Base-by-base conservation (phyloP, 2,113 vertebrate species). In the Cyprinus carpio region DNA sequence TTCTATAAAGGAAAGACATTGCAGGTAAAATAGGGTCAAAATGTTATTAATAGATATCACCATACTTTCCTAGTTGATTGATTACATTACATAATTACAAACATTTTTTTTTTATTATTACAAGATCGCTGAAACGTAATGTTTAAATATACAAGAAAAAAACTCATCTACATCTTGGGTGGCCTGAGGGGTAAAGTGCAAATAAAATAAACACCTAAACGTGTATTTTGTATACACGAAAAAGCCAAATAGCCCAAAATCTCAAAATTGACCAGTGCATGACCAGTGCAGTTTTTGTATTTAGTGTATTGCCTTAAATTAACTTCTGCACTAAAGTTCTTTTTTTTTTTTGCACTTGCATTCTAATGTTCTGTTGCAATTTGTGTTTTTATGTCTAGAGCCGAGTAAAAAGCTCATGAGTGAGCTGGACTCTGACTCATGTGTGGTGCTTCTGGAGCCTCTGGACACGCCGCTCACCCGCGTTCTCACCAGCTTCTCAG, bases 391-490 rank as follows among this genome's bases (percentile, higher is more conserved):
- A 54, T 62, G 80, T 91, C 23, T 91, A 99, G 98, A 92, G 23
- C 93, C 95, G 6, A 93, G 94, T 67, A 87, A 93, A 65, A 94
- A 89, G 82, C 25, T 95, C 25, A 92, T 97, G 78, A 94, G 92
- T n/a, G 92, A 60, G 8, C 92, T 98, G 56, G 91, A 79, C 0
- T 89, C 94, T 0, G 90, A 93, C 15, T 96, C 96, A 0, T 94
- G 96, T 0, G 81, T 99, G 85, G 82, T 99, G 87, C 88, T 99
- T 13, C 91, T 99, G 60, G 95, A 98, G 82, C 94, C 92, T 15
- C 92, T 99, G 90, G 96, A 96, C 88, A 96, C 93, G 0, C 88
- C 95, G 0, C 88, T 94, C 16, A 96, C 96, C 0, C 93, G 93
- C 37, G 97, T 96, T 87, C 91, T 99, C 54, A 90, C 90, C 0